Evolutionary conservation across 2,113 vertebrate genomes (phyloP).

Genomic region (Anhinga anhinga): DNA sequence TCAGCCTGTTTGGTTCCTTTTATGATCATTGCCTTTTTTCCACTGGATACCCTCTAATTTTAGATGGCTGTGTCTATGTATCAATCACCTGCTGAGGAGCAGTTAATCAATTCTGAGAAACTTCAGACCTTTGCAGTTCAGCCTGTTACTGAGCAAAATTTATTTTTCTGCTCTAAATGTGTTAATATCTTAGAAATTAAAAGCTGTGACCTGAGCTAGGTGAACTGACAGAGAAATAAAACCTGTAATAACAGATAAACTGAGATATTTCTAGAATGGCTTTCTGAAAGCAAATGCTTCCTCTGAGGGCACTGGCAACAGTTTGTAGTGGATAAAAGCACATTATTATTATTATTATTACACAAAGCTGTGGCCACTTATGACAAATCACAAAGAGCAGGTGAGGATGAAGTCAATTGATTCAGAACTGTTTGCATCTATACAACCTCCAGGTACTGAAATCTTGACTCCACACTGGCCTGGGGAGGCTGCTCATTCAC

Average conservation of each 20-base stretch:
- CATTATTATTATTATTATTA: not conserved
- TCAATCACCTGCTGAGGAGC: not conserved
- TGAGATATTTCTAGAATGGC: not conserved
- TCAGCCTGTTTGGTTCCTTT: not conserved
- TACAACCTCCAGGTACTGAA: not conserved
- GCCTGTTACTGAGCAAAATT: not conserved
- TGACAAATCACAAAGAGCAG: not conserved
- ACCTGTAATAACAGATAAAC: not conserved
- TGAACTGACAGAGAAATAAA: slow-evolving; percentile 10
- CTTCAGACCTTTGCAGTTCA: not conserved
- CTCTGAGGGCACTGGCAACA: not conserved
- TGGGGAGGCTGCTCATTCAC: not conserved
- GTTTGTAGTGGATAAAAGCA: not conserved
- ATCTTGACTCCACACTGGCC: not conserved
- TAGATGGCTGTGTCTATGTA: not conserved
- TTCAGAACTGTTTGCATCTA: not conserved
- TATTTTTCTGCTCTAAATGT: not conserved
- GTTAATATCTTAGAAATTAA: not conserved
- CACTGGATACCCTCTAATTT: not conserved
- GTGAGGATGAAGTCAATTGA: not conserved
- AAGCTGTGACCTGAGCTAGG: not conserved
- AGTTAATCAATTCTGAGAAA: not conserved
- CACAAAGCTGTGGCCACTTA: not conserved
- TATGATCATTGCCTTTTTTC: not conserved
- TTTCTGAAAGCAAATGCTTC: not conserved